phyloP scores from a whole-genome alignment of 35 echinoderm and acorn worm genomes.

The Ophioderma brevispina region DNA sequence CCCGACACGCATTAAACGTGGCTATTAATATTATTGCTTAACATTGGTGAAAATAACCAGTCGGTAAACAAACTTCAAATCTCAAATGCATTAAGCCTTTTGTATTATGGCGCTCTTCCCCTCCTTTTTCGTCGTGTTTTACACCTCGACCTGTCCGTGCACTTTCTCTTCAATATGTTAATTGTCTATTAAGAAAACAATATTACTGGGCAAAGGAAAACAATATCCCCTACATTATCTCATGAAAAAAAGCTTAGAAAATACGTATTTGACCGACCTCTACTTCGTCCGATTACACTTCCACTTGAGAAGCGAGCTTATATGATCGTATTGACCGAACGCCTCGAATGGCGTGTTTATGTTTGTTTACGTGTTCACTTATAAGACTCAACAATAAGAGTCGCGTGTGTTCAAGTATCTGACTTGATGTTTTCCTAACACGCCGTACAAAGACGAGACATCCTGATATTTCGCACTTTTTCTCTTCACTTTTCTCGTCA shows the following conservation, averaged over 20 bases:
- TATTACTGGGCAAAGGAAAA: neutral
- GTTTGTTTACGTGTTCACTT: neutral
- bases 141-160: neutral
- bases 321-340: constrained; percentile 9
- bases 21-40: too few relatives aligned
- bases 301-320: constrained; percentile 9
- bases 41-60: too few relatives aligned
- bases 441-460: neutral
- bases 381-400: neutral
- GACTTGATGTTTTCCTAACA: neutral
- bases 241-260: neutral
- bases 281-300: constrained; percentile 5
- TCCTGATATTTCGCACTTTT: neutral
- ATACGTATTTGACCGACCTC: neutral
- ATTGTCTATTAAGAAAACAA: neutral
- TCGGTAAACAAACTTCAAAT: too few relatives aligned
- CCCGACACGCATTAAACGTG: too few relatives aligned
- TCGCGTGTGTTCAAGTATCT: constrained; percentile 3
- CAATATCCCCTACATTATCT: neutral
- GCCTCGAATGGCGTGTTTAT: neutral
- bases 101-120: too few relatives aligned
- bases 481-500: neutral
- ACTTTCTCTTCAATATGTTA: neutral
- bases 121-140: too few relatives aligned
- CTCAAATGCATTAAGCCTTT: too few relatives aligned